These are phyloP conservation scores for Paragorgia papillata DNA, from an alignment of 92 coral and sea anemone genomes.

Conservation along the genomic window DNA sequence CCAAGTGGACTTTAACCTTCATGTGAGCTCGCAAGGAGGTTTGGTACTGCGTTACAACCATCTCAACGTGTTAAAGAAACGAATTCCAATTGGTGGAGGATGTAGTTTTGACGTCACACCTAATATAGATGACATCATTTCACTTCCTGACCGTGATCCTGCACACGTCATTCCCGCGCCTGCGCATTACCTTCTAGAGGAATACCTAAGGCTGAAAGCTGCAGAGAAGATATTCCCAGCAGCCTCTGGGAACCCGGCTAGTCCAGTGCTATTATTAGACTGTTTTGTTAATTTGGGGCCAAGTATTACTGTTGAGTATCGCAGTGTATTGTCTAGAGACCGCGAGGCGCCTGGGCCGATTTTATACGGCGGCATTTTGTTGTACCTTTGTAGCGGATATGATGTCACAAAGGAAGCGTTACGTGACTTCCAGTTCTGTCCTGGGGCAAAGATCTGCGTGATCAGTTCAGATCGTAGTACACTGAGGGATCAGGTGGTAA, in stretches of 20 bases:
- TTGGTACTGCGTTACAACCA: conserved; percentile 77
- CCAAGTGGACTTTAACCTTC: conserved; percentile 77
- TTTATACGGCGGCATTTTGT: conserved; percentile 83
- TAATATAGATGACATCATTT: conserved; percentile 64
- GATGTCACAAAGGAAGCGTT: conserved; percentile 78
- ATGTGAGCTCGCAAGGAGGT: conserved; percentile 60
- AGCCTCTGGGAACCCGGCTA: conserved; percentile 71
- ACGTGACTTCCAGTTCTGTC: conserved; percentile 79
- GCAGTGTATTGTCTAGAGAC: conserved; percentile 62
- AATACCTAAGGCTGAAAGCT: conserved; percentile 77
- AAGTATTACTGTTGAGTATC: conserved; percentile 76
- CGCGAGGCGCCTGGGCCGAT: conserved; percentile 55
- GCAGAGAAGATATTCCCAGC: conserved; percentile 80
- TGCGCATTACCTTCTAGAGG: conserved; percentile 90
- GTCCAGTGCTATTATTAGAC: conserved; percentile 80
- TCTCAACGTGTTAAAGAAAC: conserved; percentile 75
- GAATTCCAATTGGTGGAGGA: conserved; percentile 74
- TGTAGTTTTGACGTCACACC: conserved; percentile 56
- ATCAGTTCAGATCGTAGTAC: conserved; percentile 94
- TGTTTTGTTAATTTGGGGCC: conserved; percentile 91
- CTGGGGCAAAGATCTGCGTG: conserved; percentile 91
- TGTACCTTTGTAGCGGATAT: conserved; percentile 72
- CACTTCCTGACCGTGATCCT: conserved; percentile 90
- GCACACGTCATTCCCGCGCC: conserved; percentile 82
- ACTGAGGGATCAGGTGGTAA: conserved; percentile 91